phyloP scores from a whole-genome alignment of 2,888 invertebrate species.

The Oscheius myriophilus region DNA sequence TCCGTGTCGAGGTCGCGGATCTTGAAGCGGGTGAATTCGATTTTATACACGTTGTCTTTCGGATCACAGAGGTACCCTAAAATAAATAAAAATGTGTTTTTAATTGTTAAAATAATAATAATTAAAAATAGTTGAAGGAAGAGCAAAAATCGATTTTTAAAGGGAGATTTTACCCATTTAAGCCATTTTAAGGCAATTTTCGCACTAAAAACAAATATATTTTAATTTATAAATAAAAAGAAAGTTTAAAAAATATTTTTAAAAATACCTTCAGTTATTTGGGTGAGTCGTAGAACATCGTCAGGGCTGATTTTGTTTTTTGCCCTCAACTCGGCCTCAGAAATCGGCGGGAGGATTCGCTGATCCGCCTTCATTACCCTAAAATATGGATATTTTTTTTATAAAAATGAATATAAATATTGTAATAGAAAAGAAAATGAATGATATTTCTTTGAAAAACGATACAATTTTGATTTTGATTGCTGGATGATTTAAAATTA shows the following conservation, averaged over 20 bases:
- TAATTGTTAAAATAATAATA: too few species aligned
- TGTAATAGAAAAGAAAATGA: constrained; percentile 2
- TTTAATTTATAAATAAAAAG: neutral
- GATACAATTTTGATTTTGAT: constrained; percentile 16
- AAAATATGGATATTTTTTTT: neutral
- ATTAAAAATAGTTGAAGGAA: neutral
- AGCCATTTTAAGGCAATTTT: neutral
- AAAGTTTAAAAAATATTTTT: neutral
- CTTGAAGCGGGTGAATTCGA: constrained; percentile 96
- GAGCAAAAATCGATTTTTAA: neutral
- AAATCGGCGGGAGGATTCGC: constrained; percentile 31
- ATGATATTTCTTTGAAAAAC: neutral
- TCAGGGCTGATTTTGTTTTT: constrained; percentile 41
- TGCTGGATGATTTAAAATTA: neutral
- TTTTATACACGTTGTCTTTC: constrained; percentile 94
- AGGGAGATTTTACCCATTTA: too few species aligned
- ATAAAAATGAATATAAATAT: neutral
- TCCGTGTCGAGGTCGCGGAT: constrained; percentile 89
- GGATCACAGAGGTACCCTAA: constrained; percentile 88
- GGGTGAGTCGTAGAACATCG: constrained; percentile 40
- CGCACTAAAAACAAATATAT: too few species aligned
- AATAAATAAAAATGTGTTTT: constrained; percentile 39
- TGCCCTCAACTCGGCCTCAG: constrained; percentile 37
- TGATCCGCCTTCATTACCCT: constrained; percentile 27
- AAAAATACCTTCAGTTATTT: constrained; percentile 41